Percentiles rank a stretch among this genome's conserved stretches.
These are phyloP conservation scores for Reticulitermes lucifugus DNA, from an alignment of 2,888 invertebrate species.

Conservation along the genomic window DNA sequence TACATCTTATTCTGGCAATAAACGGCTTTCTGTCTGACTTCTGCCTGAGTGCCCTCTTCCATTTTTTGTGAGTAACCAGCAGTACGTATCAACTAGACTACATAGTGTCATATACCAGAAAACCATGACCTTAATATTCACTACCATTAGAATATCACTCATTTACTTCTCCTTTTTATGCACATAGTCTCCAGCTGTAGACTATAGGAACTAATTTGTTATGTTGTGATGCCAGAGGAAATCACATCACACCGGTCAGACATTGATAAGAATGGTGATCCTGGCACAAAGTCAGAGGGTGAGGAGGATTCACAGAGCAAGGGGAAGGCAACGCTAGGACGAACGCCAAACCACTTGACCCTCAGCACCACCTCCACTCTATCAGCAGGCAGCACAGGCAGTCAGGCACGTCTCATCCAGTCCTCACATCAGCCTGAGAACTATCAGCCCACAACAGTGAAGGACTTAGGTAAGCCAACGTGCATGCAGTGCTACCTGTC, in stretches of 20 bases:
- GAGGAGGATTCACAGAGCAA: conserved; percentile 84
- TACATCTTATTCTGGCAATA: too few species aligned
- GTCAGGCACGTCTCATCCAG: conserved; percentile 92
- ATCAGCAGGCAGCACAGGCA: conserved; percentile 93
- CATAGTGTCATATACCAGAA: too few species aligned
- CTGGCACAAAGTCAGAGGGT: conserved; percentile 87
- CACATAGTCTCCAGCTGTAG: too few species aligned
- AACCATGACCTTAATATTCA: too few species aligned
- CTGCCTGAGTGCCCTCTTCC: too few species aligned
- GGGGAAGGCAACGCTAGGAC: conserved; percentile 77
- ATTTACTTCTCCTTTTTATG: too few species aligned
- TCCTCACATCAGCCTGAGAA: conserved; percentile 93
- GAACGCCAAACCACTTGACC: conserved; percentile 93
- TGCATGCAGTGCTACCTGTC: conserved; percentile 81
- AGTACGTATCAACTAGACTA: too few species aligned
- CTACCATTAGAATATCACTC: too few species aligned
- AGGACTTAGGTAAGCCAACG: conserved; percentile 86
- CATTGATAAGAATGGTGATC: conserved; percentile 64
- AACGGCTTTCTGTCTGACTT: too few species aligned
- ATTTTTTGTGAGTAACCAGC: too few species aligned
- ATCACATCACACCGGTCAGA: conserved; percentile 30
- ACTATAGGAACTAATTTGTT: background rate
- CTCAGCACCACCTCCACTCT: conserved; percentile 94
- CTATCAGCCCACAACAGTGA: conserved; percentile 89
- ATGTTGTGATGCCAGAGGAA: conserved; percentile 11